Evolutionary conservation across 64 coral and sea anemone species (phyloP), one percentile per base, ranked within the genome.

Genomic region (Stylophora pistillata): DNA sequence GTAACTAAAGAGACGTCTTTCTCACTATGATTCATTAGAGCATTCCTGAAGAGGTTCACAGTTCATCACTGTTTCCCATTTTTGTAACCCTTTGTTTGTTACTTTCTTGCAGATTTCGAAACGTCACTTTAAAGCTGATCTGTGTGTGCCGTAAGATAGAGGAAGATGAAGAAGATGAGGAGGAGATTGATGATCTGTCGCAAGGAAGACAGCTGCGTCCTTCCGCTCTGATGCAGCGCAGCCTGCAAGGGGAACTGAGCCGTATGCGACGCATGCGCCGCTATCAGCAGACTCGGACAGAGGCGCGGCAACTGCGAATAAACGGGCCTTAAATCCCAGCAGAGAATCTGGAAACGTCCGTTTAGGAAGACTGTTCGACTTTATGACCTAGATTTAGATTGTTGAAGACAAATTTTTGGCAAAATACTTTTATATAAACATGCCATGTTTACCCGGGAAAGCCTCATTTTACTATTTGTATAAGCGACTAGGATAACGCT

Each of bases 241-340:
- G 30, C 26, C 77, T 56, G 26, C 55, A 79, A 13, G n/a, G 59
- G 77, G 28, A 59, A 59, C 56, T 79, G 56, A 79, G 77, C n/a
- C 77, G 77, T 0, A 79, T 79, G 13, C 54, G 56, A 59, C 56
- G 53, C 77, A 79, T 59, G 56, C 55, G 55, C 55, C 64, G 64
- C 4, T 68, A 68, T 25, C 64, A 68, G 64, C 64, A 68, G 64
- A 68, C 64, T 21, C 64, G 64, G 20, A 21, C 64, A 21, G 64
- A 68, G 25, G 64, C 64, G 26, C 64, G 64, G 23, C 64, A 11
- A 21, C 23, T 68, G 21, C 23, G 64, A 68, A 68, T 68, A 68
- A 26, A 68, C 23, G 64, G n/a, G 64, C 20, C 26, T 21, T 21
- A 68, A 25, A 21, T 11, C 11, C 64, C 20, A 27, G 64, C 20